Evolutionary conservation across 2,797 vertebrate genomes (phyloP), one percentile per base, ranked within the genome.

Genomic region (Melanogrammus aeglefinus): DNA sequence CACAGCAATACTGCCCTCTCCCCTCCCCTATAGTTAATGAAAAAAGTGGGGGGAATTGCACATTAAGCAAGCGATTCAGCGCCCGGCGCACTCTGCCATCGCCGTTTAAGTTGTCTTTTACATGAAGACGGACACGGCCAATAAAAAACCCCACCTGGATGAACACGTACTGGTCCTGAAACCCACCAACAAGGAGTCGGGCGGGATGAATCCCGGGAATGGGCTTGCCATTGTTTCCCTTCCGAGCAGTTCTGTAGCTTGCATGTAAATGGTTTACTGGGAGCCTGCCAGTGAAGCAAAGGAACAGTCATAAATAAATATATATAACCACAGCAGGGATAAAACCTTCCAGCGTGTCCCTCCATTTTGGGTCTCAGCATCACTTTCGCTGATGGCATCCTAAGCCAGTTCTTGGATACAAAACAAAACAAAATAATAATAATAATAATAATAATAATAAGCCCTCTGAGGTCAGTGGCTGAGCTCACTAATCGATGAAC

Each of bases 131-230:
- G 87, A 88, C 85, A n/a, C 79, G 87, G 77, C 81, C 86, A 70
- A 31, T 70, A 91, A 88, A 93, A 93, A 91, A 94, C 92, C 94
- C 90, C 92, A 98, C 97, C 97, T 98, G 97, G 89, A 97, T 96
- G 91, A 98, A 98, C 87, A 97, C 96, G 76, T 98, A 98, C 89
- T 97, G 96, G 87, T 98, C 97, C 91, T 98, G 97, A 87, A 98
- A n/a, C n/a, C n/a, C n/a, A n/a, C 97, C 77, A 98, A 97, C 88
- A 98, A 90, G 86, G 97, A 97, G 85, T 98, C 95, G 6, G 96
- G 95, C 92, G 97, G 95, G 88, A 98, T 97, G 90, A 95, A 96
- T 88, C 97, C 97, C 10, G 96, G 96, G 87, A 98, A 98, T 73
- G 96, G n/a, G 96, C 82, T 95, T 97, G 88, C 92, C 94, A 88